phyloP scores from a whole-genome alignment of 2,113 vertebrate genomes.

The Pipa parva region DNA sequence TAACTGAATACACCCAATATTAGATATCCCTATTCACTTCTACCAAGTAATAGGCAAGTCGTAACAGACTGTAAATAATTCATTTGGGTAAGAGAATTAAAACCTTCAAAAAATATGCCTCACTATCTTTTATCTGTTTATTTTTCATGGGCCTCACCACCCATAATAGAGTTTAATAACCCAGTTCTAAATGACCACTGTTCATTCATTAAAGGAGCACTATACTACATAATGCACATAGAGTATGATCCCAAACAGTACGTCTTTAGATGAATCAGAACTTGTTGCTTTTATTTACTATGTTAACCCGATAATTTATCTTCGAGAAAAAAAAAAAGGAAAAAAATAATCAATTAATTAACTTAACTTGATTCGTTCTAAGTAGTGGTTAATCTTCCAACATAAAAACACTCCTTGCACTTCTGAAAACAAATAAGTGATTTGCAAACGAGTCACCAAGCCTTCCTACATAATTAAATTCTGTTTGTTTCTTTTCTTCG shows the following conservation, averaged over 20 bases:
- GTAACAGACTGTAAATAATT: too few relatives aligned
- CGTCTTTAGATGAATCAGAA: neutral
- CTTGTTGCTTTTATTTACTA: slow-evolving; percentile 3
- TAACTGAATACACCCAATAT: too few relatives aligned
- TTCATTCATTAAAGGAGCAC: neutral
- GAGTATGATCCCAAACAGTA: neutral
- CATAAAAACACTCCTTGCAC: slow-evolving; percentile 60
- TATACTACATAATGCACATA: neutral
- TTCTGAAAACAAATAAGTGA: slow-evolving; percentile 75
- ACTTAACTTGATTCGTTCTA: slow-evolving; percentile 53
- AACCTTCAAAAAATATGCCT: too few relatives aligned
- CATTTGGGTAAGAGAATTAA: too few relatives aligned
- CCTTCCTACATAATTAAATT: slow-evolving; percentile 72
- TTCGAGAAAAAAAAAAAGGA: neutral
- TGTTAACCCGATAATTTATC: neutral
- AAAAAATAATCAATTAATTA: slow-evolving; percentile 58
- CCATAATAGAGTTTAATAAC: too few relatives aligned
- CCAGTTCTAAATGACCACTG: too few relatives aligned
- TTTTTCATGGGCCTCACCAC: too few relatives aligned
- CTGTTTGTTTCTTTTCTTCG: slow-evolving; percentile 69
- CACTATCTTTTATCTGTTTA: too few relatives aligned
- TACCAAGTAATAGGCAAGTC: too few relatives aligned
- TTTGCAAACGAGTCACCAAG: slow-evolving; percentile 69
- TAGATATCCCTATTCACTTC: too few relatives aligned
- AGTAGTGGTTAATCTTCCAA: slow-evolving; percentile 53